Percentiles rank a stretch among this genome's conserved stretches.
Evolutionary conservation across 2,888 invertebrate genomes (phyloP).

Genomic region (Leuctra nigra): DNA sequence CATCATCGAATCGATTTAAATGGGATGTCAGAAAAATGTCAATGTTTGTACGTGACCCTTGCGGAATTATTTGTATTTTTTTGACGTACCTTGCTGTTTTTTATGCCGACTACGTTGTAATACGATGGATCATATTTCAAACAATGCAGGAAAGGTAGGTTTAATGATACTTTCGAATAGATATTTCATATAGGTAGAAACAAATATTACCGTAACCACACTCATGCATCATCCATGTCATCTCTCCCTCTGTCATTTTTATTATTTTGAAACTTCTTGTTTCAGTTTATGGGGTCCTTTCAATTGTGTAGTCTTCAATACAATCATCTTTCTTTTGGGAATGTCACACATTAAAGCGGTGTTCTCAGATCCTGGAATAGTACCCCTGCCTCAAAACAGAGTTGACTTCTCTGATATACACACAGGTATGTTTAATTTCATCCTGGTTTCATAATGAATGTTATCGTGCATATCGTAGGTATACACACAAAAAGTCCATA

Average conservation of each 20-base stretch:
- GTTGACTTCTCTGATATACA: conserved; percentile 77
- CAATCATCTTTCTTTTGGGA: conserved; percentile 63
- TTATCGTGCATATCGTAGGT: too few relatives aligned
- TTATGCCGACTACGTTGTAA: conserved; percentile 83
- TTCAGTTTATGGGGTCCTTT: conserved; percentile 75
- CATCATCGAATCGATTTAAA: conserved; percentile 7
- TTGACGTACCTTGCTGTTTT: conserved; percentile 73
- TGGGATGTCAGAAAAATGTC: conserved; percentile 34
- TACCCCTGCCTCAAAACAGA: conserved; percentile 65
- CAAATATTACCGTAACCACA: too few relatives aligned
- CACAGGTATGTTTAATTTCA: conserved; percentile 49
- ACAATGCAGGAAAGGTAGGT: conserved; percentile 73
- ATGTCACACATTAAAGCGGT: conserved; percentile 79
- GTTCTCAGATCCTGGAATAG: conserved; percentile 82
- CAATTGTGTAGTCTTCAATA: conserved; percentile 72
- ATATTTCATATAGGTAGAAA: neutral
- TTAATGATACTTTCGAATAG: conserved; percentile 16
- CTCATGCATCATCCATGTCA: too few relatives aligned
- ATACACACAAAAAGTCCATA: too few relatives aligned
- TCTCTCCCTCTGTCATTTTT: neutral
- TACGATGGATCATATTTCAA: conserved; percentile 74
- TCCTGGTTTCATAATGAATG: too few relatives aligned
- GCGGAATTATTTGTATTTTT: conserved; percentile 74
- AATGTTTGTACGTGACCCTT: conserved; percentile 74
- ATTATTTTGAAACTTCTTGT: conserved; percentile 29